phyloP scores from a whole-genome alignment of 2,113 vertebrate species.

The Callorhinus ursinus region DNA sequence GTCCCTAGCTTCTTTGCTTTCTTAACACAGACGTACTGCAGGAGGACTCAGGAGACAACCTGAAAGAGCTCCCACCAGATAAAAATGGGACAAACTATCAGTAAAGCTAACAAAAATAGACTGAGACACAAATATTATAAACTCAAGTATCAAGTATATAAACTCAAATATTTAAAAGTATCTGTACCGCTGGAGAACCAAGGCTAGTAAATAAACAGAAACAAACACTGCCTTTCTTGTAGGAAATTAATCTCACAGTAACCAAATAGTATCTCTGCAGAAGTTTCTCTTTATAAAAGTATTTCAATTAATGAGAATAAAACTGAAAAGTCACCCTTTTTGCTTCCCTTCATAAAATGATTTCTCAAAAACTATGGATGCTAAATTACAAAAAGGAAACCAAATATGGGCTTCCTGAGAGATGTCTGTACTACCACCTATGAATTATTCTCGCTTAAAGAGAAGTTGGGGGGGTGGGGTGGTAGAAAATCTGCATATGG shows the following conservation, averaged over 20 bases:
- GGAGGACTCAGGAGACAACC: background rate
- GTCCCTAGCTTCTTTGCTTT: background rate
- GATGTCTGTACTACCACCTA: background rate
- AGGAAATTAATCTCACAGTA: background rate
- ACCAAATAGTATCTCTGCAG: background rate
- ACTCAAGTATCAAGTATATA: background rate
- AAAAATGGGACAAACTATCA: background rate
- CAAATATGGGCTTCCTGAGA: background rate
- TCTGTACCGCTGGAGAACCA: background rate
- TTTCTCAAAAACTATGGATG: background rate
- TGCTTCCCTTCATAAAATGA: background rate
- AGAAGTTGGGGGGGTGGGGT: background rate
- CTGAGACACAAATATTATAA: background rate
- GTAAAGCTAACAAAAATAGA: background rate
- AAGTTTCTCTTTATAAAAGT: background rate
- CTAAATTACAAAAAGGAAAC: background rate
- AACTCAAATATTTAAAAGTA: background rate
- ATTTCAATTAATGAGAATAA: background rate
- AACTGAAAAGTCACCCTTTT: background rate
- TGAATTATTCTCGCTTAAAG: background rate
- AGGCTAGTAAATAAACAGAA: background rate
- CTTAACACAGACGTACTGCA: background rate
- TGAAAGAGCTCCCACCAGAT: background rate
- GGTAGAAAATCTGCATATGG: background rate
- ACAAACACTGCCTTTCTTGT: background rate